A percentile compares a stretch with the other conserved stretches of the same genome.
Conservation (phyloP, 2,888 invertebrate genomes). For the Phyto melanocephala region DNA sequence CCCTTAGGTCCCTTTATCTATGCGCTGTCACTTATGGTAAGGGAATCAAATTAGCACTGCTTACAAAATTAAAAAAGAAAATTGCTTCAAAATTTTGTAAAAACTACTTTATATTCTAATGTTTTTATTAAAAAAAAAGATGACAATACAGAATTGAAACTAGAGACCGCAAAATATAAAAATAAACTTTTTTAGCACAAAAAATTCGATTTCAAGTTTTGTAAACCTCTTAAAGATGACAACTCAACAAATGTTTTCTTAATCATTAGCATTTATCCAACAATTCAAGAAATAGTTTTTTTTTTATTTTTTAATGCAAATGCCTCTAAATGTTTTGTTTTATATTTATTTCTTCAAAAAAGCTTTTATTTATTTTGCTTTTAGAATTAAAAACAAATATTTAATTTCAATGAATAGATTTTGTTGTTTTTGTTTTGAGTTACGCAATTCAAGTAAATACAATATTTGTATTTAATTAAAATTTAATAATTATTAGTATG, state of each 20-base stretch:
- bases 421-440: not conserved
- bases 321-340: no score
- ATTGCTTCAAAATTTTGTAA: no score
- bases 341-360: not conserved
- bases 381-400: constrained; percentile 26
- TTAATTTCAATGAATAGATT: not conserved
- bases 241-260: constrained; percentile 19
- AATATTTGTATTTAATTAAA: constrained; percentile 34
- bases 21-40: no score
- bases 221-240: constrained; percentile 15
- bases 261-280: no score
- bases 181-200: not conserved
- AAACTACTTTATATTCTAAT: no score
- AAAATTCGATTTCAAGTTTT: constrained; percentile 24
- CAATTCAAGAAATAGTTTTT: no score
- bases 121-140: no score
- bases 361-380: not conserved
- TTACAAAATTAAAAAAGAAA: no score
- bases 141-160: not conserved
- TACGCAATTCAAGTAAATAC: not conserved
- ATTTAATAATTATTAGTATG: not conserved
- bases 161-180: not conserved
- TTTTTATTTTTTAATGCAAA: no score
- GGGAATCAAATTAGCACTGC: no score
- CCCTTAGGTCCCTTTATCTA: no score